Evolutionary conservation across 2,888 invertebrate genomes (phyloP).

Genomic region (Ceraclea dissimilis): DNA sequence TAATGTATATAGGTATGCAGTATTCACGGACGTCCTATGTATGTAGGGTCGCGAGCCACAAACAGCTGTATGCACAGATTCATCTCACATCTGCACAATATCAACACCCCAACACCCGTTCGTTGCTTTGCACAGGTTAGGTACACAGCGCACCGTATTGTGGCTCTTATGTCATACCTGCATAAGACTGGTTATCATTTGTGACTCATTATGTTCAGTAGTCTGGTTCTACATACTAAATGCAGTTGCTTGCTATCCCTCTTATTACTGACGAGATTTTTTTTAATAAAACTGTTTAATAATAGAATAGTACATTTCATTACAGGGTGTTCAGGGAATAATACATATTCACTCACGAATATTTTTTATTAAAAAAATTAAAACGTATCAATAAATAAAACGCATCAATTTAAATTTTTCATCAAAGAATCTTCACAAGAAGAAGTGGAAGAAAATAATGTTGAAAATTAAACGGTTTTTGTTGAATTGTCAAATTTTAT

Average conservation of each 20-base stretch:
- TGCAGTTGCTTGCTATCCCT: neutral
- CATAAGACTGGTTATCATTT: neutral
- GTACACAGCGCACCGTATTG: neutral
- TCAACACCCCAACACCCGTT: slow-evolving; percentile 11
- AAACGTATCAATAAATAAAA: no score
- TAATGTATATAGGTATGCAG: neutral
- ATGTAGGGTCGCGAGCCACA: slow-evolving; percentile 26
- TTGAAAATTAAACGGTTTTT: no score
- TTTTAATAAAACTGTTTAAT: slow-evolving; percentile 15
- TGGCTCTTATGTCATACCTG: neutral
- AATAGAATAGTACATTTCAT: slow-evolving; percentile 12
- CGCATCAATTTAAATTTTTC: no score
- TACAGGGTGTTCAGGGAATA: slow-evolving; percentile 9
- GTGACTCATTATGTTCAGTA: neutral
- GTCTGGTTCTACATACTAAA: neutral
- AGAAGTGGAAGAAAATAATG: no score
- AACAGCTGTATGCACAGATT: slow-evolving; percentile 25
- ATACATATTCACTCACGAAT: neutral
- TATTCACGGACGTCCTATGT: slow-evolving; percentile 19
- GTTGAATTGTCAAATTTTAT: no score
- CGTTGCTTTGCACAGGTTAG: slow-evolving; percentile 7
- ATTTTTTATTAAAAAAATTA: no score
- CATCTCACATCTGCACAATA: slow-evolving; percentile 19
- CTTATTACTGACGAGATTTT: slow-evolving; percentile 15
- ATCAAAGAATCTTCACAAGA: no score